Percentiles rank a stretch among this genome's conserved stretches.
Evolutionary conservation across 2,888 invertebrate genomes (phyloP).

Genomic region (Agrotis segetum): DNA sequence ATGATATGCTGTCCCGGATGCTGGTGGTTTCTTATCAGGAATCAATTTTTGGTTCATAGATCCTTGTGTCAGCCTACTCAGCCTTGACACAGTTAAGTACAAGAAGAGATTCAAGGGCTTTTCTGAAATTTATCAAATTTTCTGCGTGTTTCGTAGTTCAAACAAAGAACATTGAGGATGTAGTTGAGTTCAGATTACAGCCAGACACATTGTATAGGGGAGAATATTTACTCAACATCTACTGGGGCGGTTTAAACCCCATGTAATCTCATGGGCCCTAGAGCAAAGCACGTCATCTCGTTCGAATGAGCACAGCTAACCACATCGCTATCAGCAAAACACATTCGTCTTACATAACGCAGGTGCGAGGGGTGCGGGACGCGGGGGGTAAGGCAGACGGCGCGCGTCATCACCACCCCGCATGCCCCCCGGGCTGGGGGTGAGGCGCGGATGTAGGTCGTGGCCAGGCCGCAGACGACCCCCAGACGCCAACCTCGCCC

Average conservation of each 20-base stretch:
- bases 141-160: neutral
- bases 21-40: neutral
- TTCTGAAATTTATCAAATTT: neutral
- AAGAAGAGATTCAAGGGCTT: neutral
- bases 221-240: conserved; percentile 17
- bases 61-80: neutral
- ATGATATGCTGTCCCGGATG: neutral
- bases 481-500: conserved; percentile 85
- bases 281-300: conserved; percentile 42
- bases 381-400: conserved; percentile 70
- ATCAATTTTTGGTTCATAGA: neutral
- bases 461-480: conserved; percentile 88
- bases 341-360: conserved; percentile 85
- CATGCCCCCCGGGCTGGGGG: conserved; percentile 54
- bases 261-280: conserved; percentile 40
- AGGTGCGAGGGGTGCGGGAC: conserved; percentile 69
- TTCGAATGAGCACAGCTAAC: conserved; percentile 43
- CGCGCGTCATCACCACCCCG: conserved; percentile 71
- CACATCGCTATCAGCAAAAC: conserved; percentile 71
- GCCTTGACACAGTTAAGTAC: too few species aligned
- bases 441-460: conserved; percentile 83
- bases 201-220: neutral
- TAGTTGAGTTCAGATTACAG: conserved; percentile 1
- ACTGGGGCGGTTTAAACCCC: conserved; percentile 17
- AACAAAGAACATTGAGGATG: conserved; percentile 15